Conservation (phyloP, 2,797 vertebrate species). For the Dermochelys coriacea region DNA sequence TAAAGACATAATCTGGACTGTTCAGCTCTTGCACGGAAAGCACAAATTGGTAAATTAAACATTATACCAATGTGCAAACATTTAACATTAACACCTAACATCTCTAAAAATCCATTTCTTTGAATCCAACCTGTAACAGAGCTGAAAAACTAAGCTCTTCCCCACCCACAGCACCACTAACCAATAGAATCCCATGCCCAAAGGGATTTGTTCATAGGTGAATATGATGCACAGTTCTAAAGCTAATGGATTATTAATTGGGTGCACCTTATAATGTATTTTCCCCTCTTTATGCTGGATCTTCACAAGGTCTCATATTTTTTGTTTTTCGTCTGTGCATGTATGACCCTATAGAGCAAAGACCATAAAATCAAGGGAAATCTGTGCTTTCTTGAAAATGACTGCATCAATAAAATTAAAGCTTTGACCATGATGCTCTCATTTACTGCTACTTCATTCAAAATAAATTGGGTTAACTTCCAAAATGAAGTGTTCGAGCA, state of each 20-base stretch:
- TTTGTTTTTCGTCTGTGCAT: background rate
- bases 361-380: background rate
- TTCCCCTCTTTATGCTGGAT: accelerated
- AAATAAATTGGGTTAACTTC: no score
- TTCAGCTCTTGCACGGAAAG: background rate
- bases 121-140: background rate
- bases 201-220: background rate
- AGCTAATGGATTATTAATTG: background rate
- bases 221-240: background rate
- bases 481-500: no score
- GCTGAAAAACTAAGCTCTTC: background rate
- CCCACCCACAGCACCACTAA: accelerated
- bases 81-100: background rate
- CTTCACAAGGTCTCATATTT: background rate
- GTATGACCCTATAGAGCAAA: background rate
- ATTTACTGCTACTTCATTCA: background rate
- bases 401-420: background rate
- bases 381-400: background rate
- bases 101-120: background rate
- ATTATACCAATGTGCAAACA: background rate
- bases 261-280: background rate
- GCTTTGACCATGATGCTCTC: background rate
- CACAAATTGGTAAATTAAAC: background rate
- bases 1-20: accelerated
- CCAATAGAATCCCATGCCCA: background rate